phyloP scores from a whole-genome alignment of 2,888 invertebrate genomes.

The Rutpela maculata region DNA sequence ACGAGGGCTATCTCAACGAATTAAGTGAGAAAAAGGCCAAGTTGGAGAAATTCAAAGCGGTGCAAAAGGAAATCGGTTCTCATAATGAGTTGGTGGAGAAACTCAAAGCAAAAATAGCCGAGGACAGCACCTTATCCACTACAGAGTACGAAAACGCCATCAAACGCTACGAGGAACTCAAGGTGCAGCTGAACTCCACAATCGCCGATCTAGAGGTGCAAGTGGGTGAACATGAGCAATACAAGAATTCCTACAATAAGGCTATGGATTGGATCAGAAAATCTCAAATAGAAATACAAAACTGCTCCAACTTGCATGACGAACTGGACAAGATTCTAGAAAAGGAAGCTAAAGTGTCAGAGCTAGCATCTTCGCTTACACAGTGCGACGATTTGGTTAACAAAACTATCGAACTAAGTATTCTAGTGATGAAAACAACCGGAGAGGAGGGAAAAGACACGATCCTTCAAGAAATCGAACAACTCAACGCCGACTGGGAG shows the following conservation, averaged over 20 bases:
- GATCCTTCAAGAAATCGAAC: constrained; percentile 88
- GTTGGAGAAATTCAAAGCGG: constrained; percentile 89
- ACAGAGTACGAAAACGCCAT: constrained; percentile 84
- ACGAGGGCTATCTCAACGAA: constrained; percentile 86
- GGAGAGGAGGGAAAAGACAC: constrained; percentile 89
- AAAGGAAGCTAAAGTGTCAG: constrained; percentile 84
- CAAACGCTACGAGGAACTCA: constrained; percentile 83
- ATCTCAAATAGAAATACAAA: constrained; percentile 87
- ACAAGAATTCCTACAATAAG: constrained; percentile 87
- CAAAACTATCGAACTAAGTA: constrained; percentile 84
- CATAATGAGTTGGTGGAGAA: constrained; percentile 88
- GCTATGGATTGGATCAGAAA: constrained; percentile 91
- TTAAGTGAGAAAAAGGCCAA: constrained; percentile 93
- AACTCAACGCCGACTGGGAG: constrained; percentile 89
- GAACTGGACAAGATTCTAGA: constrained; percentile 87
- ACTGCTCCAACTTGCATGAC: constrained; percentile 91
- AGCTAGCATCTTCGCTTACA: constrained; percentile 81
- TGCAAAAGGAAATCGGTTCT: constrained; percentile 87
- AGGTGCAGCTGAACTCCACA: constrained; percentile 80
- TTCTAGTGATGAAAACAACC: constrained; percentile 84
- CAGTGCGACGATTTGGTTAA: constrained; percentile 85
- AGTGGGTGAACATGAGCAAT: constrained; percentile 91
- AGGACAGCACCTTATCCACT: constrained; percentile 76
- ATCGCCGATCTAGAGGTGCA: constrained; percentile 86
- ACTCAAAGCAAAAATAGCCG: constrained; percentile 83